These are phyloP conservation scores for Drepanosiphum platanoidis DNA, from an alignment of 2,888 invertebrate species.

Conservation along the genomic window DNA sequence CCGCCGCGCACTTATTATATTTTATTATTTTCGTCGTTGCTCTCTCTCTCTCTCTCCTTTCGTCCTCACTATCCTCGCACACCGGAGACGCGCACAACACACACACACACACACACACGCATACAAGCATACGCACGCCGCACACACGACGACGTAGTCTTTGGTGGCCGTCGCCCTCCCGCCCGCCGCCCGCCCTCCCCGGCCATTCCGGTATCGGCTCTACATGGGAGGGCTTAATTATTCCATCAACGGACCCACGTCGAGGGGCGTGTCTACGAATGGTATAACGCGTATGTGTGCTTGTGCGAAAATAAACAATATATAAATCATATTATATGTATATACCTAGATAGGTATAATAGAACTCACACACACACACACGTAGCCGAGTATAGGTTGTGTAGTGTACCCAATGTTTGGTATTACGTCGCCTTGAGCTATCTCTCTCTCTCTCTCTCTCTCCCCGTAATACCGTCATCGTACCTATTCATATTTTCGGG, in stretches of 20 bases:
- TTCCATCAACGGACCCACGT: slow-evolving; percentile 63
- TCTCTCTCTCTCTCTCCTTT: not conserved
- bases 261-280: slow-evolving; percentile 62
- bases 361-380: not conserved
- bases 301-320: slow-evolving; percentile 57
- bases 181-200: slow-evolving; percentile 35
- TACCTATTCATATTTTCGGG: not conserved
- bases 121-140: not conserved
- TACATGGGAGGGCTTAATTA: slow-evolving; percentile 65
- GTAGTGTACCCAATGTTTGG: not conserved
- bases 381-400: not conserved
- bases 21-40: slow-evolving; percentile 27
- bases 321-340: slow-evolving; percentile 46
- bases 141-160: slow-evolving; percentile 38
- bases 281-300: not conserved
- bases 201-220: slow-evolving; percentile 61
- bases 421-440: not conserved
- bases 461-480: too few relatives aligned
- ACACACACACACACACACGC: not conserved
- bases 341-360: not conserved
- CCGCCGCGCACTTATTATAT: slow-evolving; percentile 40
- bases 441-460: too few relatives aligned
- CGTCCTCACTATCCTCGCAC: not conserved
- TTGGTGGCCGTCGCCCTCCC: slow-evolving; percentile 48
- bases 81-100: not conserved